Base-by-base conservation (phyloP, 2,888 invertebrate genomes). In the Nemotelus pantherinus region DNA sequence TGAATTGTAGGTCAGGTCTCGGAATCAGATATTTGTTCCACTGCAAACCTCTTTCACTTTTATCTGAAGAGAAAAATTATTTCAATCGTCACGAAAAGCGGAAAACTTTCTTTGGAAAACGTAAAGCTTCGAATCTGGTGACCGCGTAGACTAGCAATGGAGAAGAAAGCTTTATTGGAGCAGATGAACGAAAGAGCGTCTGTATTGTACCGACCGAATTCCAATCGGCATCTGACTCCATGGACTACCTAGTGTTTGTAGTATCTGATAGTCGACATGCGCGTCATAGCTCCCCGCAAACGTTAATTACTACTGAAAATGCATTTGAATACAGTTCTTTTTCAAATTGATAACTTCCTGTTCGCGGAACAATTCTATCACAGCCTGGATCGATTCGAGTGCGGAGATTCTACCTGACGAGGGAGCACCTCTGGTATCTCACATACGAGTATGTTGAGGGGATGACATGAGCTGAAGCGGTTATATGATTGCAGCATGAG, bases 1-100 rank as follows among this genome's bases (percentile, higher is more conserved):
- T 9, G 53, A 43, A 43, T 70, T 70, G 53, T 70, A 70, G 70
- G 74, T 74, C 74, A 70, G 70, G 55, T 70, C 53, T 70, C 41
- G 47, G 48, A n/a, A 39, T 74, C 48, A 43, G 60, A 47, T 60
- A 48, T n/a, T 74, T 25, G 58, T 58, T 39, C 58, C 63, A 48
- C 63, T 63, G 47, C 48, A 63, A 63, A n/a, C 39, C 9, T 60
- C 48, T 74, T 74, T 60, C 48, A 39, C 60, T 48, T 63, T 70
- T 55, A 70, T 55, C 44, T 55, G 53, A 43, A 70, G 10, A 10
- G 9, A 53, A 39, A 70, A 55, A 55, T 39, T 43, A 63, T 7
- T 55, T 53, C 41, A 25, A 48, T 58, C 72, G 48, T 48, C 60
- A 70, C 43, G 70, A 43, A 70, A 55, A 55, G 44, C 55, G 70